Evolutionary conservation across 1,140 invertebrate genomes (phyloP).

Genomic region (Philaenus spumarius): DNA sequence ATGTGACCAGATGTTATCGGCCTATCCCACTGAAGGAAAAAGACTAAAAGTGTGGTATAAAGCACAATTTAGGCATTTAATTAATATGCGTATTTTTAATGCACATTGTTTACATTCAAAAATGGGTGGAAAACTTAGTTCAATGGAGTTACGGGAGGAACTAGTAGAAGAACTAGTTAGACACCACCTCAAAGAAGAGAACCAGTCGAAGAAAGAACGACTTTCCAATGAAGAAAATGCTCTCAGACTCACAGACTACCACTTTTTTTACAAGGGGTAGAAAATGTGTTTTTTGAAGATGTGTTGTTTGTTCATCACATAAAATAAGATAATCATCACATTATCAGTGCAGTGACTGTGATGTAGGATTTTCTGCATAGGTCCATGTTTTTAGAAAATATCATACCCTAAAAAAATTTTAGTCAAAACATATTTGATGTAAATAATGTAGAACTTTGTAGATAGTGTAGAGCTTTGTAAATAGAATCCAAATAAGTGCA

Average conservation of each 20-base stretch:
- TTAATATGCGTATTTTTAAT: conserved; percentile 17
- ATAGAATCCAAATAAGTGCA: no score
- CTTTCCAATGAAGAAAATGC: no score
- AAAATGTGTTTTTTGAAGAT: background rate
- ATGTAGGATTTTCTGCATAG: conserved; percentile 1
- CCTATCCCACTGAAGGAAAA: conserved; percentile 5
- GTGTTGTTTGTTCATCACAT: no score
- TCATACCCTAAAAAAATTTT: no score
- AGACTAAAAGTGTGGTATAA: conserved; percentile 13
- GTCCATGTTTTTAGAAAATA: background rate
- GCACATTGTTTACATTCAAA: conserved; percentile 7
- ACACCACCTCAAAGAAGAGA: no score
- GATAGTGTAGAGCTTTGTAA: no score
- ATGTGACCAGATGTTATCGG: background rate
- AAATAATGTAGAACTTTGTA: no score
- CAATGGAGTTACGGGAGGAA: conserved; percentile 3
- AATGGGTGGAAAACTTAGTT: background rate
- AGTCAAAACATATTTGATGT: no score
- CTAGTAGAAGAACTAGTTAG: background rate
- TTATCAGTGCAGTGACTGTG: conserved; percentile 6
- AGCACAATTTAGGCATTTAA: conserved; percentile 11
- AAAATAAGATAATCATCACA: background rate
- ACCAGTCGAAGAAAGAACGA: no score
- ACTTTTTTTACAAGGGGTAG: conserved; percentile 5
- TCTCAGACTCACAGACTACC: background rate